Evolutionary conservation across 1,140 invertebrate genomes (phyloP), one percentile per base, ranked within the genome.

Genomic region (Drosophila arizonae): DNA sequence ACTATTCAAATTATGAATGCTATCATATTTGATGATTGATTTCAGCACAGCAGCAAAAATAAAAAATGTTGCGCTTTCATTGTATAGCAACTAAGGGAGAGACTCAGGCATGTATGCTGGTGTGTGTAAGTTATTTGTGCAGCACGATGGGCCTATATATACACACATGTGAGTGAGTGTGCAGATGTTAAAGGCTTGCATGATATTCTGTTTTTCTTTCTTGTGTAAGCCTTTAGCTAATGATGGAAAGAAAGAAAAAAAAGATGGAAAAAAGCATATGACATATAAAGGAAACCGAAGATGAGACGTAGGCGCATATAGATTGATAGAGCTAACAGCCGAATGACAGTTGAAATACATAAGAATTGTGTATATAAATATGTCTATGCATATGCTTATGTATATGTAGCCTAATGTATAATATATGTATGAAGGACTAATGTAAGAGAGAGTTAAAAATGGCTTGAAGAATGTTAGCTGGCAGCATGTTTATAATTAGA

Each of bases 1-100:
- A 86, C 81, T 86, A 87, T 87, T 87, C 68, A 86, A 79, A 87
- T 82, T 86, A 87, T 87, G 81, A 86, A 79, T 86, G 81, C 79
- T 57, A 88, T 87, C 81, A 87, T 75, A 82, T 86, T 85, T 81
- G 76, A 86, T 86, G 81, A 86, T 86, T 86, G 81, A 86, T 86
- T 86, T 86, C 71, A 60, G 58, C 60, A 51, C 71, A 71, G 64
- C 11, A 39, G 15, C n/a, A n/a, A 21, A 43, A 4, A 13, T 24
- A 30, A 30, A 30, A 71, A 56, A 71, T 52, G 77, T 74, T 80
- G 41, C 30, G 48, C 6, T 39, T 13, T 28, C 80, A 79, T 79
- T 79, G 61, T 74, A 21, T 52, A 36, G 13, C 45, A 54, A 41
- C 10, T 41, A 26, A n/a, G 45, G 10, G 36, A 17, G 46, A 17